Evolutionary conservation across 2,797 vertebrate genomes (phyloP).

Genomic region (Antennarius maculatus): DNA sequence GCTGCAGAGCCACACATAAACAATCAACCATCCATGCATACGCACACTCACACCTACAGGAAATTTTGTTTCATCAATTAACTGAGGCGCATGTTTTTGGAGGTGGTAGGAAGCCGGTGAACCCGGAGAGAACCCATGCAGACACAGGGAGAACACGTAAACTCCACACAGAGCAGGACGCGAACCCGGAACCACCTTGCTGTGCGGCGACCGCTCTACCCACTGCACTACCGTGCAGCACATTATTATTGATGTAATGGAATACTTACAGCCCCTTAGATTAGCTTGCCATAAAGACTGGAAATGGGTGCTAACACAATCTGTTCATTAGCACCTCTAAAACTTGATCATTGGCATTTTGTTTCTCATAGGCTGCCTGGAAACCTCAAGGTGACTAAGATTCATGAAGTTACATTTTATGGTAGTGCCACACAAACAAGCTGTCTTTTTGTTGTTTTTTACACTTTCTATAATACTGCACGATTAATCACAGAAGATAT

Average conservation of each 20-base stretch:
- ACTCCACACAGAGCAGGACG: too few species aligned
- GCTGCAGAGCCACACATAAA: too few species aligned
- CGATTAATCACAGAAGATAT: not conserved
- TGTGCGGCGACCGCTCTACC: too few species aligned
- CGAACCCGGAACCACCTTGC: too few species aligned
- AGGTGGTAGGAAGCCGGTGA: too few species aligned
- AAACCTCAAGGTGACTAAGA: not conserved
- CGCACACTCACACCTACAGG: too few species aligned
- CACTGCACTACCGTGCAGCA: too few species aligned
- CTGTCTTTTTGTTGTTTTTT: not conserved
- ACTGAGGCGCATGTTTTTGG: too few species aligned
- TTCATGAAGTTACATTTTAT: not conserved
- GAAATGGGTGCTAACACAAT: not conserved
- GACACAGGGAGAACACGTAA: too few species aligned
- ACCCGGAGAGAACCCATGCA: too few species aligned
- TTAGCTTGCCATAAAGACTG: not conserved
- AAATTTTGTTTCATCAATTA: too few species aligned
- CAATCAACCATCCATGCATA: too few species aligned
- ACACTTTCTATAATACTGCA: not conserved
- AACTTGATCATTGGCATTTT: not conserved
- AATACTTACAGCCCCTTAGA: not conserved
- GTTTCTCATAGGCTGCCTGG: not conserved
- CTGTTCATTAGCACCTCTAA: constrained; percentile 3
- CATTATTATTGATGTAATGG: not conserved
- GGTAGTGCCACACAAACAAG: not conserved